Evolutionary conservation across 2,888 invertebrate genomes (phyloP), one percentile per base, ranked within the genome.

Genomic region (Eudemis profundana): DNA sequence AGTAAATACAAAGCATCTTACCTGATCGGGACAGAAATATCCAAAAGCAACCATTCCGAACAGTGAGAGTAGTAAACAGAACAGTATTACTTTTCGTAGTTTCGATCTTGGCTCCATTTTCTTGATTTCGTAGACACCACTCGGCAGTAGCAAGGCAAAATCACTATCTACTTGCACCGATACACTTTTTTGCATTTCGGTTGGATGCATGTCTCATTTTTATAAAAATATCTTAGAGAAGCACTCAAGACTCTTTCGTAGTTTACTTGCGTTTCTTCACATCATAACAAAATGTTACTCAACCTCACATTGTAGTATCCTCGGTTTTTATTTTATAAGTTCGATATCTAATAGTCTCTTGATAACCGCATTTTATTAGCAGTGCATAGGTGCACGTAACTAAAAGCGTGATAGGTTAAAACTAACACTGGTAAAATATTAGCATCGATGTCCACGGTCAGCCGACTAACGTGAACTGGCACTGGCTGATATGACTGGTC

Each of bases 31-130:
- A 84, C 97, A 97, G 83, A 97, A 97, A 87, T 97, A 97, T 79
- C 97, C 97, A 85, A 97, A 96, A 78, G 96, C 97, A 75, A 97
- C 94, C 87, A 97, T 97, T 73, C 97, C 97, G 84, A 96, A 96
- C 71, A 97, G 93, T 74, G 96, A 96, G 80, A 97, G 93, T 77
- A 95, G 93, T 81, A 97, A 93, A 91, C 97, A 97, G 88, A 97
- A 94, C 80, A 96, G 93, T 81, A 96, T 95, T 84, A 96, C 95
- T 92, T 95, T 95, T 84, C 96, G 95, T 83, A 97, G 93, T 89
- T 94, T 95, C 78, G 96, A 95, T 90, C 95, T 94, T 81, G 96
- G 95, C 94, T 97, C 97, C 96, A 97, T 96, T 94, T 95, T 95
- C 89, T 95, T 95, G 80, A 95, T 95, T 93, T 96, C 95, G 93